A percentile compares a stretch with the other conserved stretches of the same genome.
Conservation (phyloP, 1,140 invertebrate species). For the Brachionus calyciflorus region DNA sequence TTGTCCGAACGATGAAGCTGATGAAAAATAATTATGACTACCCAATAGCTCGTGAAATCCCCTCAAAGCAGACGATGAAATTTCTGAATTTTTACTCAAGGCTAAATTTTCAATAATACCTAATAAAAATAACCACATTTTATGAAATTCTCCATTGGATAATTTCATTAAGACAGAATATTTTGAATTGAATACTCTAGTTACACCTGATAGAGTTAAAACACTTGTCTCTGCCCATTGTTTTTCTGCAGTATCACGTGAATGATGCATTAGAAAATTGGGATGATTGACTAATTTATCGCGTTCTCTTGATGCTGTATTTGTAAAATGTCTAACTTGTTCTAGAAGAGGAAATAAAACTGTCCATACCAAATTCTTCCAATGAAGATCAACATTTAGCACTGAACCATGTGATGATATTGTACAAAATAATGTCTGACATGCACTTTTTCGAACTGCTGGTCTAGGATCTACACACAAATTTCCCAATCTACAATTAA, state of each 20-base stretch:
- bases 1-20: not conserved
- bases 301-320: conserved; percentile 86
- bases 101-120: conserved; percentile 90
- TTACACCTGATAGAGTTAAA: conserved; percentile 71
- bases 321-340: conserved; percentile 82
- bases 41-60: conserved; percentile 86
- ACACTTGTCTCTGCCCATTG: conserved; percentile 98
- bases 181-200: conserved; percentile 76
- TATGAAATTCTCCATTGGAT: conserved; percentile 72
- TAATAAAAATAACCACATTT: conserved; percentile 84
- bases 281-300: conserved; percentile 69
- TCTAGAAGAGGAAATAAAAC: conserved; percentile 92
- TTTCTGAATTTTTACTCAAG: conserved; percentile 84
- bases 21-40: conserved; percentile 1
- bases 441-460: conserved; percentile 93
- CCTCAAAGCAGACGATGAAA: conserved; percentile 87
- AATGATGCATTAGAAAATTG: conserved; percentile 95
- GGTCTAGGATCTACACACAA: conserved; percentile 90
- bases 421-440: conserved; percentile 95
- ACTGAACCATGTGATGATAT: conserved; percentile 88
- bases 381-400: conserved; percentile 70
- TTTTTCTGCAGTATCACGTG: conserved; percentile 95
- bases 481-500: conserved; percentile 70
- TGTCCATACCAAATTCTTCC: conserved; percentile 67
- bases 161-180: conserved; percentile 13